A percentile compares a stretch with the other conserved stretches of the same genome.
Conservation (phyloP, 2,113 vertebrate genomes). For the Petrocephalus zakoni region DNA sequence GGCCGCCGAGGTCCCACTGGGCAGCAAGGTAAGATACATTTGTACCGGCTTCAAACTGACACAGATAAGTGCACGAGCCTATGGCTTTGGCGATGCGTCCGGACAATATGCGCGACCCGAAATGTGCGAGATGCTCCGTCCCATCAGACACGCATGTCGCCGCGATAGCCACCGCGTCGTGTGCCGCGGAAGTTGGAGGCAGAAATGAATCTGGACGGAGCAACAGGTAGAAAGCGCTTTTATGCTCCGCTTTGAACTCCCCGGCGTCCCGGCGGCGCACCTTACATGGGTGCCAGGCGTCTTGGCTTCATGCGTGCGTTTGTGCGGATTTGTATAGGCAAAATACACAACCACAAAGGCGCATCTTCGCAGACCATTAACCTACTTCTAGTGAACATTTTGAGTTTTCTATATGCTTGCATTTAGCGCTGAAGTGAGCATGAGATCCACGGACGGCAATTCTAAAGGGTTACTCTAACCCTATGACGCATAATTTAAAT, state of each 20-base stretch:
- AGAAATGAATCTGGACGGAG: constrained; percentile 17
- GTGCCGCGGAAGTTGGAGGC: neutral
- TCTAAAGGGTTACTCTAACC: neutral
- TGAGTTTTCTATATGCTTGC: neutral
- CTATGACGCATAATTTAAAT: neutral
- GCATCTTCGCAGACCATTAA: neutral
- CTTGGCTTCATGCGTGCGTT: neutral
- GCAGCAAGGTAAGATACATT: neutral
- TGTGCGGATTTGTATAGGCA: neutral
- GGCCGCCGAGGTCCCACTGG: neutral
- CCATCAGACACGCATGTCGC: neutral
- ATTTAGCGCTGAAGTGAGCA: neutral
- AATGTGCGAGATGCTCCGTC: neutral
- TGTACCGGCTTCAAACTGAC: neutral
- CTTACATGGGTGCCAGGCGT: neutral
- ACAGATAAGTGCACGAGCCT: neutral
- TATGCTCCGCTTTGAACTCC: neutral
- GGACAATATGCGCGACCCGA: neutral
- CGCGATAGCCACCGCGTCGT: neutral
- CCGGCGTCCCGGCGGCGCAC: neutral
- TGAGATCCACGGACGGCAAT: neutral
- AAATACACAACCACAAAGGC: neutral
- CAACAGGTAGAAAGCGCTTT: constrained; percentile 21
- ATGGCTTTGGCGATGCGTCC: neutral
- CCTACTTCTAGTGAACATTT: neutral